Evolutionary conservation across 1,140 invertebrate species (phyloP), one percentile per base, ranked within the genome.

Genomic region (Nasonia longicornis): DNA sequence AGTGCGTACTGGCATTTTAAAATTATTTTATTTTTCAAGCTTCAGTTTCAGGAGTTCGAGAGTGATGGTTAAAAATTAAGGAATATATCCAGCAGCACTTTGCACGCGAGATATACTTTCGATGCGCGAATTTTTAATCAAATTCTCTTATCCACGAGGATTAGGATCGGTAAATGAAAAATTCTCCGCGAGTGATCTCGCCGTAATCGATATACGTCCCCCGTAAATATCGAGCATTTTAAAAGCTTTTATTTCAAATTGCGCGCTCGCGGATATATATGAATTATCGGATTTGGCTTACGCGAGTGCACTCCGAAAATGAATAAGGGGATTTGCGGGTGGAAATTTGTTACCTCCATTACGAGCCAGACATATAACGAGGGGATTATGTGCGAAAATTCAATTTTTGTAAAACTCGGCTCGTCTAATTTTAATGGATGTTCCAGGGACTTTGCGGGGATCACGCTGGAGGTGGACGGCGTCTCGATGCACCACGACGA

Each of bases 401-500:
- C 16, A 6, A 58, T 58, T 58, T 48, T 48, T 14, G 45, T 48
- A 48, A 48, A 48, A 48, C 2, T 42, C 8, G 1, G 38, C 38
- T 42, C 1, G 4, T 22, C 26, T 48, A 3, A 48, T 29, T 45
- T 73, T 20, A 26, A 48, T 31, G 69, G 42, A 26, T 45, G 14
- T 79, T 76, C 12, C 69, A 88, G 86, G 63, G 66, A 87, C 20
- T 87, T 89, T 4, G 83, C 85, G 14, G 76, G 83, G 20, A 73
- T 89, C 8, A 84, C 48, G 48, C 70, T 87, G 22, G 83, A 83
- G 35, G 66, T 67, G 10, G 80, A 85, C 0, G 83, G 77, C n/a
- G 84, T 87, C 7, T 86, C 83, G 0, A 77, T 91, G 35, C 82
- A 87, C 16, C 77, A 84, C 14, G 87, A 89, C 22, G 85, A 85